Evolutionary conservation across 1,140 invertebrate species (phyloP), one percentile per base, ranked within the genome.

Genomic region (Cyclina sinensis): DNA sequence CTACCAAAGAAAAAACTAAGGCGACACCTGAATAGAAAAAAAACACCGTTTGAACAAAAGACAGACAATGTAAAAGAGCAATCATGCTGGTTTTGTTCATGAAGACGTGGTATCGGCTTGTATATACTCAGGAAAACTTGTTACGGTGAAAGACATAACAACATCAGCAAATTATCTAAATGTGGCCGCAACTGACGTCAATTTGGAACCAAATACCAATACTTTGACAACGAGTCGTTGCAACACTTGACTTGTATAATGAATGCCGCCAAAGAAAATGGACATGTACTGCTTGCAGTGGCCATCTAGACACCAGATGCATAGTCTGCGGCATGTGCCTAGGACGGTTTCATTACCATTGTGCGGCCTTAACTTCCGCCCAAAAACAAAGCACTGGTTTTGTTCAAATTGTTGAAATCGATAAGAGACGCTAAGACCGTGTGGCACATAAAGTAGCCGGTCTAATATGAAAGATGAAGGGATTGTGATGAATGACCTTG

Each of bases 21-120:
- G 14, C 14, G 4, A 43, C 4, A 14, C 14, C 14, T 43, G 14
- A 43, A 43, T 14, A 43, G 14, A 43, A 43, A 43, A 14, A 43
- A 43, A 43, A 14, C 43, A n/a, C n/a, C n/a, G 4, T 43, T 43
- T 43, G 43, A 43, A 43, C 43, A 43, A 43, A 43, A 43, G 14
- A 4, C 43, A 4, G 43, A 43, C 5, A 43, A 14, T 43, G 43
- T 4, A 43, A 43, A 14, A 14, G 43, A 7, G 43, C 43, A 43
- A 35, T 74, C n/a, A 39, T 74, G 70, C 14, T 74, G n/a, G 35
- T 37, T 76, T 76, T 46, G 43, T 76, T 16, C 5, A 76, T n/a
- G 73, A 51, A 43, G 16, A 43, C 0, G 24, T 76, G 9, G 37
- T 24, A 27, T 0, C 9, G 3, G 37, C 37, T 27, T 43, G 39